Evolutionary conservation across 2,797 vertebrate genomes (phyloP).

Genomic region (Lemur catta): DNA sequence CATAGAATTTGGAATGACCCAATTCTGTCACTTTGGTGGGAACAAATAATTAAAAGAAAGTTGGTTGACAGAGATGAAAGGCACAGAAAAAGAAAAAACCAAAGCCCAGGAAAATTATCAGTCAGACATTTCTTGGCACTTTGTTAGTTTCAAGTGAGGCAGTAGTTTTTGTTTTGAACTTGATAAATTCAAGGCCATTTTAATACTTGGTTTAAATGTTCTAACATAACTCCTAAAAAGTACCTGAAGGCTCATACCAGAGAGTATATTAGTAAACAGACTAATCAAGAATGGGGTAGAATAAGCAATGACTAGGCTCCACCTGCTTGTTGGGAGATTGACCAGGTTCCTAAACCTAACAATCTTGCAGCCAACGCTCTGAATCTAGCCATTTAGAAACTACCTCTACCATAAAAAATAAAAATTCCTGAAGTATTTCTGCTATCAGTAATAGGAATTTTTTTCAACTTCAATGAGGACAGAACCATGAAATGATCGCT

Average conservation of each 20-base stretch:
- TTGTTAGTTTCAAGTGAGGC: constrained; percentile 11
- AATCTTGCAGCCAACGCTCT: not conserved
- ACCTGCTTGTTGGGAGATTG: not conserved
- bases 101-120: constrained; percentile 19
- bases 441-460: not conserved
- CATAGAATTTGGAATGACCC: constrained; percentile 63
- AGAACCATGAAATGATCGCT: not conserved
- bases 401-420: not conserved
- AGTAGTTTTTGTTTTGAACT: constrained; percentile 28
- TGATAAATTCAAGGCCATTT: not conserved
- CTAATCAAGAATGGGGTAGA: not conserved
- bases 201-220: not conserved
- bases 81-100: not conserved
- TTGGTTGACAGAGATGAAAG: constrained; percentile 72
- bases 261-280: not conserved
- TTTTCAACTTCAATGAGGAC: not conserved
- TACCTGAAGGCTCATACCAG: not conserved
- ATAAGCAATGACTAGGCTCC: not conserved
- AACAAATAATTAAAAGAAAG: constrained; percentile 76
- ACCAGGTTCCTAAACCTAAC: not conserved
- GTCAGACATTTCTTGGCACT: not conserved
- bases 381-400: not conserved
- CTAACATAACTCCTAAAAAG: not conserved
- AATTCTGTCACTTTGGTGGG: constrained; percentile 70
- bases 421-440: not conserved